These are phyloP conservation scores for Julus scandinavius DNA, from an alignment of 2,888 invertebrate species.

Conservation along the genomic window DNA sequence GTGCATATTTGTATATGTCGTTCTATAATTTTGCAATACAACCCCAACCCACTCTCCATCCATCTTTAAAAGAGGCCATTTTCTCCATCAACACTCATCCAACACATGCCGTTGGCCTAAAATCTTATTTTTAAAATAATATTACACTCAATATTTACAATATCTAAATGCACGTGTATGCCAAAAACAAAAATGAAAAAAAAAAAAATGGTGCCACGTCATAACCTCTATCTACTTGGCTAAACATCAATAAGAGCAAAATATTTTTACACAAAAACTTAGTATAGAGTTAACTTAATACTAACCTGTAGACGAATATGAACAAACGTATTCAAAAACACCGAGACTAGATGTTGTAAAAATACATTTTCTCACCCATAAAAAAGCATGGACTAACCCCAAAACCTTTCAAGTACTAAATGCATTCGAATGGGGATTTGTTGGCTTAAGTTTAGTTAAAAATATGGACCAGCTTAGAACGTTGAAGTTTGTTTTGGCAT, in stretches of 20 bases:
- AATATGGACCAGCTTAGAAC: neutral
- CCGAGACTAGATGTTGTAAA: neutral
- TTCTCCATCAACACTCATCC: neutral
- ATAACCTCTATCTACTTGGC: conserved; percentile 25
- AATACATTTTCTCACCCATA: neutral
- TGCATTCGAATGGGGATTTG: neutral
- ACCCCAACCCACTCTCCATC: too few relatives aligned
- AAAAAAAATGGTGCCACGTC: conserved; percentile 8
- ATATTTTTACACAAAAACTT: neutral
- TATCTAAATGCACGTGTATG: neutral
- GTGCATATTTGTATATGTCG: too few relatives aligned
- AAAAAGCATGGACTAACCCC: conserved; percentile 17
- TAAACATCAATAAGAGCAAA: neutral
- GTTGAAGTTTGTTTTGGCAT: conserved; percentile 30
- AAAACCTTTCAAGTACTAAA: neutral
- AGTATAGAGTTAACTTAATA: neutral
- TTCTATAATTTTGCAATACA: too few relatives aligned
- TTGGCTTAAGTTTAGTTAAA: neutral
- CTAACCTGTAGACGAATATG: neutral
- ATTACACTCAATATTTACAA: conserved; percentile 23
- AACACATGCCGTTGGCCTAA: neutral
- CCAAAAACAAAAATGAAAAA: neutral
- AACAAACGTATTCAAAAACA: neutral
- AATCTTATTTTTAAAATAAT: conserved; percentile 24
- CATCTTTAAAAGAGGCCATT: neutral